Evolutionary conservation across 1,140 invertebrate genomes (phyloP), one percentile per base, ranked within the genome.

Genomic region (Holcopasites calliopsidis): DNA sequence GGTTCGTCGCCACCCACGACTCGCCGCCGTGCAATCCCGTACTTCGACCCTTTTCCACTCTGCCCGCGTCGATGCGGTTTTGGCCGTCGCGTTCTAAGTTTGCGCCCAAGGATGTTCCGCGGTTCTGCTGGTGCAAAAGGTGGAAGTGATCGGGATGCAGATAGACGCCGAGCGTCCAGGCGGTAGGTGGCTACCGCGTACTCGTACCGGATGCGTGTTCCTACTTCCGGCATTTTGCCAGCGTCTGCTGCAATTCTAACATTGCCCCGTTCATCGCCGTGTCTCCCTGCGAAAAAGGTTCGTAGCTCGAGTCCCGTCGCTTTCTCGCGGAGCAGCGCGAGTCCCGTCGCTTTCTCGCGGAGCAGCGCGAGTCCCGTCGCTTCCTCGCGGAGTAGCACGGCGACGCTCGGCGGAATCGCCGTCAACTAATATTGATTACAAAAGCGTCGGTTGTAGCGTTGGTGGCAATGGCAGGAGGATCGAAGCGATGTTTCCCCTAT

Each of bases 391-490:
- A 35, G 68, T 58, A 54, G 42, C 47, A 47, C 44, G 55, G 85
- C 87, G 87, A 87, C 86, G 77, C 86, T 62, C 52, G 65, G 85
- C 87, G 87, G 86, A 84, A 82, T 50, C 70, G 72, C 77, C 75
- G 79, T 72, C 83, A 83, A 88, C 88, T 85, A 88, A 87, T 89
- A 90, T 90, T 89, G 88, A 90, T 90, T 88, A 85, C 85, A 85
- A 88, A 89, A 88, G 82, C 83, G 75, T 50, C 54, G 75, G 69
- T 38, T 58, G 38, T 47, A n/a, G 47, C 10, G 70, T 54, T 57
- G 76, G 49, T 3, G 66, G 61, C 4, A 69, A 31, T 13, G 68
- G 38, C n/a, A 62, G 72, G 55, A 65, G 62, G 23, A 49, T 50
- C 52, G 70, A 78, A 64, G 52, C 54, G 77, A 42, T 50, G 74